Percentiles rank a stretch among this genome's conserved stretches.
Evolutionary conservation across 2,797 vertebrate genomes (phyloP).

Genomic region (Fistularia tabacaria): DNA sequence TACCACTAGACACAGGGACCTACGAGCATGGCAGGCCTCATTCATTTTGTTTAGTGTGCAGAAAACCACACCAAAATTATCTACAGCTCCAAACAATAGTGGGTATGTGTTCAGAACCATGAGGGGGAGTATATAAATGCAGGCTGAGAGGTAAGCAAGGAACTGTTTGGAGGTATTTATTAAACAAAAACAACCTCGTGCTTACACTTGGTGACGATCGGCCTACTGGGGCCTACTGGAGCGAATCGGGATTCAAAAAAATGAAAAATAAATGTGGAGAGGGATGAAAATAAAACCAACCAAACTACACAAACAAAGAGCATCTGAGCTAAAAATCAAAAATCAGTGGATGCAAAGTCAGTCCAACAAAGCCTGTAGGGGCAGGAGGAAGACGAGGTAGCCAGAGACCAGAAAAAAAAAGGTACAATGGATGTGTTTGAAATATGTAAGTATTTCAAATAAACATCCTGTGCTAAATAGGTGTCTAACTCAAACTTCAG

Average conservation of each 20-base stretch:
- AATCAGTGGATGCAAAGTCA: not conserved
- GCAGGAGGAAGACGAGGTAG: not conserved
- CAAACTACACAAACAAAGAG: not conserved
- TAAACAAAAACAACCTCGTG: not conserved
- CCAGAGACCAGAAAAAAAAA: not conserved
- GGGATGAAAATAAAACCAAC: too few species aligned
- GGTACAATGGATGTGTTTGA: too few species aligned
- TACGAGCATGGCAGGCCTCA: constrained; percentile 52
- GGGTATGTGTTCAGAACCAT: not conserved
- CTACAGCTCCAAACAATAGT: constrained; percentile 62
- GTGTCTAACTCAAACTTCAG: too few species aligned
- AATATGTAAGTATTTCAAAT: too few species aligned
- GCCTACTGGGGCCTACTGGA: not conserved
- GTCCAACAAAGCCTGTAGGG: not conserved
- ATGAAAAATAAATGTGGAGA: not conserved
- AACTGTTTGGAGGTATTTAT: not conserved
- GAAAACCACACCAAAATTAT: constrained; percentile 71
- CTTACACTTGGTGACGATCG: not conserved
- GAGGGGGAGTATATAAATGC: not conserved
- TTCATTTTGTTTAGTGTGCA: constrained; percentile 63
- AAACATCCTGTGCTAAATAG: too few species aligned
- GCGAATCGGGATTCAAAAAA: not conserved
- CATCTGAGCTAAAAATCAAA: not conserved
- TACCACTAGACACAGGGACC: constrained; percentile 49
- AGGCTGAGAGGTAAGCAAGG: not conserved